Conservation (phyloP, 2,797 vertebrate genomes). For the Myiotriccus ornatus region DNA sequence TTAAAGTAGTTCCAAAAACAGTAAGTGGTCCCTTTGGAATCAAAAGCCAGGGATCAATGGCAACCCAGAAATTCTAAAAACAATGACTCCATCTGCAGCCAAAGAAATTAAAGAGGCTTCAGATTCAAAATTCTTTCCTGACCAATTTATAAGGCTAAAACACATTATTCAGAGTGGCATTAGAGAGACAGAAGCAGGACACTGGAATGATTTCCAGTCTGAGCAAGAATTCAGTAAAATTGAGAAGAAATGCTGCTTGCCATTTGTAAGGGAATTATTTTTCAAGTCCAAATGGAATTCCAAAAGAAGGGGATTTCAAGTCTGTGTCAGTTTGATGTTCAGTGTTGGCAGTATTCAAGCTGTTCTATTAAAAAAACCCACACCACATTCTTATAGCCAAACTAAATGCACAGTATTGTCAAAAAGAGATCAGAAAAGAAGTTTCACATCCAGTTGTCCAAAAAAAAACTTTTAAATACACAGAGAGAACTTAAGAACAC, state of each 20-base stretch:
- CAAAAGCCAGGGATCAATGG: neutral
- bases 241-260: neutral
- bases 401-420: neutral
- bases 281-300: conserved; percentile 5
- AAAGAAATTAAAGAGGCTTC: conserved; percentile 21
- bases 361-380: neutral
- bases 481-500: neutral
- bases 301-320: neutral
- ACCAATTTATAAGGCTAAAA: neutral
- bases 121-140: neutral
- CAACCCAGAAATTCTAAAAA: conserved; percentile 9
- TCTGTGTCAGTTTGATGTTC: neutral
- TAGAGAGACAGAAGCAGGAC: neutral
- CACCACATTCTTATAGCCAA: neutral
- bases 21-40: neutral
- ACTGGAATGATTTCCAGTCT: neutral
- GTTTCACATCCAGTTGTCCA: neutral
- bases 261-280: conserved; percentile 30
- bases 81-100: conserved; percentile 48
- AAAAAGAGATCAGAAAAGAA: neutral
- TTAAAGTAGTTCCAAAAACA: conserved; percentile 19
- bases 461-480: neutral
- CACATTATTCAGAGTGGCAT: neutral
- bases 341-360: neutral
- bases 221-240: neutral